Conservation (phyloP, 1,140 invertebrate genomes). For the Drosophila kepulauana region DNA sequence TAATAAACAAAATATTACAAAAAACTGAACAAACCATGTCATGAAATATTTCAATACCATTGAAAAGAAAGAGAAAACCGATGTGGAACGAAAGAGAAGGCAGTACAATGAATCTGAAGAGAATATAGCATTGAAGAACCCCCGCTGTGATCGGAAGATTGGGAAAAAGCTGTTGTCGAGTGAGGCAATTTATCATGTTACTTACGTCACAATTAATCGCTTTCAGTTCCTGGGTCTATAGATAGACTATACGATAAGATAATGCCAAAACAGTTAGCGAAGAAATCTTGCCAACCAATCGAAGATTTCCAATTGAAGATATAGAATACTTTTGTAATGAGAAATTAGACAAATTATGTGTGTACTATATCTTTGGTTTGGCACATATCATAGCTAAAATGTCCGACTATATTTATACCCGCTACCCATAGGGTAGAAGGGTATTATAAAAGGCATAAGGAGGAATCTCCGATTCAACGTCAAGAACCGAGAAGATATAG, state of each 20-base stretch:
- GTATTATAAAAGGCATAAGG: too few relatives aligned
- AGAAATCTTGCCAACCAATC: too few relatives aligned
- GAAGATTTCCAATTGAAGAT: too few relatives aligned
- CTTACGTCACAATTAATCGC: background rate
- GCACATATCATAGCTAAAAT: too few relatives aligned
- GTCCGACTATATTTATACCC: too few relatives aligned
- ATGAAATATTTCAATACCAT: background rate
- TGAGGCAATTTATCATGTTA: background rate
- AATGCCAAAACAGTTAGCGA: background rate
- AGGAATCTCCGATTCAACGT: too few relatives aligned
- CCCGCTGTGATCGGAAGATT: background rate
- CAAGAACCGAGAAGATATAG: too few relatives aligned
- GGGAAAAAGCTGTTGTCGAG: background rate
- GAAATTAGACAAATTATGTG: too few relatives aligned
- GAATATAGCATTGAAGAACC: background rate
- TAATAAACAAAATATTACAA: conserved; percentile 50
- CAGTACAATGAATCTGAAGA: background rate
- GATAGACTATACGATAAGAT: background rate
- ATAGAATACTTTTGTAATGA: too few relatives aligned
- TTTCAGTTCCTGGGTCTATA: background rate
- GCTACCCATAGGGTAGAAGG: too few relatives aligned
- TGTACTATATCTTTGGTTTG: too few relatives aligned
- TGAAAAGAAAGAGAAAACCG: background rate
- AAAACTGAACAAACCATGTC: conserved; percentile 29
- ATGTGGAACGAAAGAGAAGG: too few relatives aligned